A percentile compares a stretch with the other conserved stretches of the same genome.
Evolutionary conservation across 2,113 vertebrate species (phyloP).

Genomic region (Nanorana parkeri): DNA sequence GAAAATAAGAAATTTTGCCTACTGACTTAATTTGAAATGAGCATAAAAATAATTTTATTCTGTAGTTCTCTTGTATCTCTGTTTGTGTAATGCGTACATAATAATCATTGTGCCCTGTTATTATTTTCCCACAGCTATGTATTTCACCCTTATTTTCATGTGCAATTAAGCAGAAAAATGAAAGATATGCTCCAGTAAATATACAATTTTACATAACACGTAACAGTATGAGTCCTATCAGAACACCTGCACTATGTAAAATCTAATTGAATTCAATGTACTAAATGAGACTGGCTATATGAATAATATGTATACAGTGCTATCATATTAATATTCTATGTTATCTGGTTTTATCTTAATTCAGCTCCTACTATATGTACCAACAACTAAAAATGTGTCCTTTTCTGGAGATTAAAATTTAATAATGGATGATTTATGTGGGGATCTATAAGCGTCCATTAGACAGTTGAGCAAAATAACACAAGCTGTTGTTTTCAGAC

Average conservation of each 20-base stretch:
- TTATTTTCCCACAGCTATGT: conserved; percentile 24
- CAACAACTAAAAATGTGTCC: too few species aligned
- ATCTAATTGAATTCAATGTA: neutral
- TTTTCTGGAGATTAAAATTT: too few species aligned
- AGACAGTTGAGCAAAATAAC: too few species aligned
- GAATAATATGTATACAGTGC: neutral
- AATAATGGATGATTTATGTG: too few species aligned
- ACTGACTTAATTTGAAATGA: conserved; percentile 6
- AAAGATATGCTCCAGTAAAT: conserved; percentile 38
- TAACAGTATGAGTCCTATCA: conserved; percentile 15
- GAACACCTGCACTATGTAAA: conserved; percentile 29
- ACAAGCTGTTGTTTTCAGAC: too few species aligned
- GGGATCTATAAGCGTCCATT: too few species aligned
- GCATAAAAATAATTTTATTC: neutral
- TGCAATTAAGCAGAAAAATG: conserved; percentile 49
- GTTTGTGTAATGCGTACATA: conserved; percentile 34
- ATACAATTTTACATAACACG: conserved; percentile 42
- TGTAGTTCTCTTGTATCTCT: conserved; percentile 10
- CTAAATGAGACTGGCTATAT: neutral
- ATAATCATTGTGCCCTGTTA: conserved; percentile 38
- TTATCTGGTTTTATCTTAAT: too few species aligned
- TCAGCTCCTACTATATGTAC: too few species aligned
- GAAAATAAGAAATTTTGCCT: conserved; percentile 10
- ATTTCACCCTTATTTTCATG: conserved; percentile 51
- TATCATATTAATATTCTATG: neutral